Percentiles rank a stretch among this genome's conserved stretches.
phyloP scores from a whole-genome alignment of 1,140 invertebrate species.

The Halyomorpha halys region DNA sequence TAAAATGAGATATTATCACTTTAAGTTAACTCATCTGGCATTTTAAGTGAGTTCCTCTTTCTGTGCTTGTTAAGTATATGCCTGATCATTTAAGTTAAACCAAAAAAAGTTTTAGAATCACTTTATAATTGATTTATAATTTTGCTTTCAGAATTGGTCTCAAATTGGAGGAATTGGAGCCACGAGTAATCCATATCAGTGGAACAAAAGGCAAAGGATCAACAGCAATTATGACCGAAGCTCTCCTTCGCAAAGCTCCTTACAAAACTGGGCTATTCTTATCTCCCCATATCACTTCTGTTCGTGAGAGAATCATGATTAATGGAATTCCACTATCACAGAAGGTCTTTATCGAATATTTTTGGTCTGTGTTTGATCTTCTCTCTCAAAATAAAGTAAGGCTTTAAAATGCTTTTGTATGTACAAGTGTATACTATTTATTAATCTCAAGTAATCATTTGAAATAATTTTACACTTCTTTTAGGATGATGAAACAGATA shows the following conservation, averaged over 20 bases:
- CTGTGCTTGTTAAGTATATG: too few relatives aligned
- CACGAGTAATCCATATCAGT: conserved; percentile 74
- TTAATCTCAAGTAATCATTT: not conserved
- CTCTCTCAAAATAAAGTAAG: conserved; percentile 41
- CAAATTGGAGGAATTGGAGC: conserved; percentile 48
- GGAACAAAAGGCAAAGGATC: conserved; percentile 96
- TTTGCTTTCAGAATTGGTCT: conserved; percentile 48
- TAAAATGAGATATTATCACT: too few relatives aligned
- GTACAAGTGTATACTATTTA: too few relatives aligned
- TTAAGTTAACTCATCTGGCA: too few relatives aligned
- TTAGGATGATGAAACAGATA: conserved; percentile 51
- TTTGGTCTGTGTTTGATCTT: conserved; percentile 69
- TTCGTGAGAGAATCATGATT: conserved; percentile 85
- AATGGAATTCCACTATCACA: conserved; percentile 68
- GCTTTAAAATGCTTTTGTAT: too few relatives aligned
- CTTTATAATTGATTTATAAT: too few relatives aligned
- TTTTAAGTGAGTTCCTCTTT: too few relatives aligned
- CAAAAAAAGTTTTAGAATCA: too few relatives aligned
- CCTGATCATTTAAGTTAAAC: too few relatives aligned
- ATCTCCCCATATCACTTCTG: conserved; percentile 87
- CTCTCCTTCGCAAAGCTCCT: conserved; percentile 74
- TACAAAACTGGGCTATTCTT: conserved; percentile 90
- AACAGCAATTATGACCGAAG: conserved; percentile 77
- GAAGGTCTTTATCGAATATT: conserved; percentile 64
- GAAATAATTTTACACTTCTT: conserved; percentile 26